Conservation (phyloP, 2,113 vertebrate genomes). For the Erythrocercus mccallii region DNA sequence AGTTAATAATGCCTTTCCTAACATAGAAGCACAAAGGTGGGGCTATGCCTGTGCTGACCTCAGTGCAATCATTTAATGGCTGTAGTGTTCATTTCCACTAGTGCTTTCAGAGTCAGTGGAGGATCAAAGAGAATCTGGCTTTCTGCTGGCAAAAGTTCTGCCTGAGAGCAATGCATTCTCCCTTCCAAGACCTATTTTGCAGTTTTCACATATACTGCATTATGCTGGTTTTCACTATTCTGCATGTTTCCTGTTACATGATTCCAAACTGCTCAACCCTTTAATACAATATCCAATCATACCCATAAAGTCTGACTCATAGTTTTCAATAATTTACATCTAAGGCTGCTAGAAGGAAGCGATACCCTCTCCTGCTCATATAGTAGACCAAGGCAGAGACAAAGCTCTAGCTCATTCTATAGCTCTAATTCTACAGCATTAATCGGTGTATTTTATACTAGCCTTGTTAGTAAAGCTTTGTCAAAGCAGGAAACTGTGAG, state of each 20-base stretch:
- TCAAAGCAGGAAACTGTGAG: neutral
- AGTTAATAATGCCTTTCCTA: neutral
- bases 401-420: neutral
- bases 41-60: neutral
- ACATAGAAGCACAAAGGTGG: neutral
- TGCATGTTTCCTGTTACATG: neutral
- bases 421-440: neutral
- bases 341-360: neutral
- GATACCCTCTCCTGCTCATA: neutral
- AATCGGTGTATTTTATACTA: neutral
- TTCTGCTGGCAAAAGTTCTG: neutral
- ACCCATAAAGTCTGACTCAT: neutral
- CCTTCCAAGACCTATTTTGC: neutral
- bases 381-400: neutral
- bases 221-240: neutral
- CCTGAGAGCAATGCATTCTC: neutral
- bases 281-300: neutral
- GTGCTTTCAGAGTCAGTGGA: neutral
- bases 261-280: neutral
- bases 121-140: neutral
- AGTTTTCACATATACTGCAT: neutral
- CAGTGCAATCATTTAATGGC: neutral
- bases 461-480: neutral
- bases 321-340: neutral
- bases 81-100: neutral